Percentiles rank a stretch among this genome's conserved stretches.
These are phyloP conservation scores for Mystacornis crossleyi DNA, from an alignment of 2,113 vertebrate genomes.

Conservation along the genomic window DNA sequence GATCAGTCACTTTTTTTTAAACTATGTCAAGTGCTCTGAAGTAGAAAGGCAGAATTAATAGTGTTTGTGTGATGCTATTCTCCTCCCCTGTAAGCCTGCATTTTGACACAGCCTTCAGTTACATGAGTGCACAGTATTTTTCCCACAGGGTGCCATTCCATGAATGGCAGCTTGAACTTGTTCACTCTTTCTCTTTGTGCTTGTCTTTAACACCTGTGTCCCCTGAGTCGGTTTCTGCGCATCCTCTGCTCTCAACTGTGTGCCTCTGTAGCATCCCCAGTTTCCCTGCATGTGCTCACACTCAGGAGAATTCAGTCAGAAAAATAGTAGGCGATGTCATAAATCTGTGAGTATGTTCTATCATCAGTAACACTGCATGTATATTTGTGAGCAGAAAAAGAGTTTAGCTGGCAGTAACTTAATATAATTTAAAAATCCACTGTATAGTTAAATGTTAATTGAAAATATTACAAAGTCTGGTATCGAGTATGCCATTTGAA, in stretches of 20 bases:
- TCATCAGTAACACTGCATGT: background rate
- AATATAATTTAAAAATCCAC: background rate
- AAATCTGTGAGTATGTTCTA: background rate
- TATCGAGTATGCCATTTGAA: background rate
- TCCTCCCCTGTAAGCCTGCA: background rate
- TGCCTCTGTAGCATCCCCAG: rapidly evolving
- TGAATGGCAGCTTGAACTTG: background rate
- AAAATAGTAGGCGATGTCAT: background rate
- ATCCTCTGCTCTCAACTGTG: background rate
- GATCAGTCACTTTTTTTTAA: background rate
- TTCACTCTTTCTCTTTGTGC: background rate
- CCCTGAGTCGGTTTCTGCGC: rapidly evolving
- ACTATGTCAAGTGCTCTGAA: background rate
- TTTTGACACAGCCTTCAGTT: background rate
- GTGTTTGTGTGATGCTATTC: background rate
- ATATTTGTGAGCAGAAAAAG: background rate
- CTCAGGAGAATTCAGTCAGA: background rate
- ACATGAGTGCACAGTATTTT: background rate
- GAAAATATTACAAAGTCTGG: background rate
- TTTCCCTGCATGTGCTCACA: rapidly evolving
- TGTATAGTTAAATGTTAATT: background rate
- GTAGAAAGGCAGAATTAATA: background rate
- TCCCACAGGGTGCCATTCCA: background rate
- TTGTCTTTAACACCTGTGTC: rapidly evolving
- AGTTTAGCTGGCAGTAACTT: background rate